Evolutionary conservation across 2,113 vertebrate genomes (phyloP).

Genomic region (Psittacula cyanocephala): DNA sequence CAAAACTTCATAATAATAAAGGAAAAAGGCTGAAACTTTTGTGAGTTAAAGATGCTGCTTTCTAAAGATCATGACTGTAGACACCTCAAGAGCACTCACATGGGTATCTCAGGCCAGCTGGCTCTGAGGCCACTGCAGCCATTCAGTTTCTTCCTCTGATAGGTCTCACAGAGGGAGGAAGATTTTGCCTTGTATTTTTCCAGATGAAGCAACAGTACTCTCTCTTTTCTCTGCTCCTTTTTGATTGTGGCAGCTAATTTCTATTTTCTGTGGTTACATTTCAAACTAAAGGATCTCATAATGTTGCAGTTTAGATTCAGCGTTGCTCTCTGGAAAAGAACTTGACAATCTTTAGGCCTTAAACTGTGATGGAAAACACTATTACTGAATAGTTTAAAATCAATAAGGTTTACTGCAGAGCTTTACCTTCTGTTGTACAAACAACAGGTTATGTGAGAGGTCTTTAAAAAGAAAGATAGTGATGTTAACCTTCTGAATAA

Average conservation of each 20-base stretch:
- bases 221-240: not conserved
- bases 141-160: not conserved
- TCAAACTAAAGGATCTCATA: not conserved
- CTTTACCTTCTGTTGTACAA: not conserved
- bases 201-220: not conserved
- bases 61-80: not conserved
- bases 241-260: not conserved
- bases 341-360: not conserved
- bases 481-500: not conserved
- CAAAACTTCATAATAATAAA: not conserved
- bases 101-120: not conserved
- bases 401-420: not conserved
- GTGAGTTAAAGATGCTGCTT: not conserved
- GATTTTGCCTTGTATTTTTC: not conserved
- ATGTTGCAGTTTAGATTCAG: not conserved
- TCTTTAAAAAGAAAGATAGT: not conserved
- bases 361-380: not conserved
- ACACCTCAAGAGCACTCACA: not conserved
- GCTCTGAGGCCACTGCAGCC: not conserved
- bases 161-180: not conserved
- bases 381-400: conserved; percentile 1
- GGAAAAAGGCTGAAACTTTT: not conserved
- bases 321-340: not conserved
- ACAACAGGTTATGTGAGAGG: not conserved
- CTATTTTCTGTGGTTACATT: not conserved